Evolutionary conservation across 2,797 vertebrate species (phyloP), one percentile per base, ranked within the genome.

Genomic region (Melanotaenia pygmaea): DNA sequence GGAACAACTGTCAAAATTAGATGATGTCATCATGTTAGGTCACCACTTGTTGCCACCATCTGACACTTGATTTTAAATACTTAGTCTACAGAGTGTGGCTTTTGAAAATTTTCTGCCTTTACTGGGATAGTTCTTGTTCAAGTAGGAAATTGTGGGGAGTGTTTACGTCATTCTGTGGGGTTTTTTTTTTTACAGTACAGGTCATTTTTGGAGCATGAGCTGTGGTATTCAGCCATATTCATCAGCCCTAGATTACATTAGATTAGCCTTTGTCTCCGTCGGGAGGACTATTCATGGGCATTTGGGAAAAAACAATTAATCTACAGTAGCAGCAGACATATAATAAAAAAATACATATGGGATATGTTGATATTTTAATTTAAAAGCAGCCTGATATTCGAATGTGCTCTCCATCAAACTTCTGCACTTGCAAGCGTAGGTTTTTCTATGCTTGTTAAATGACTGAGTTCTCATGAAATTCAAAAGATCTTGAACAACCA

Each of bases 11-110:
- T 93, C 91, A 92, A 89, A 91, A 87, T 87, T 82, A 73, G 76
- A 84, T 92, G 92, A 92, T 84, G 88, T 92, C 92, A 93, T 79
- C 7, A 86, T 83, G 85, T 88, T 83, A 75, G 84, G 86, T 91
- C 90, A 89, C 76, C 84, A 79, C 83, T 82, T 81, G 83, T 74
- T 90, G 86, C 84, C 86, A 86, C 86, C 65, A 54, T 91, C 82
- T 85, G 77, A 79, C 84, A 82, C 87, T 84, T 84, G 78, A 84
- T 79, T 80, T 78, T 74, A 38, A 78, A 64, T 63, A n/a, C 63
- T 80, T 86, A 35, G n/a, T 64, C 14, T 69, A 47, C 53, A 77
- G 53, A 1, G 0, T 67, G 77, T 77, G 72, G 72, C 61, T 82
- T 77, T 72, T 72, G 16, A 38, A 38, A 43, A 67, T 35, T 43